These are phyloP conservation scores for Drosophila phalerata DNA, from an alignment of 2,888 invertebrate species.

Conservation along the genomic window DNA sequence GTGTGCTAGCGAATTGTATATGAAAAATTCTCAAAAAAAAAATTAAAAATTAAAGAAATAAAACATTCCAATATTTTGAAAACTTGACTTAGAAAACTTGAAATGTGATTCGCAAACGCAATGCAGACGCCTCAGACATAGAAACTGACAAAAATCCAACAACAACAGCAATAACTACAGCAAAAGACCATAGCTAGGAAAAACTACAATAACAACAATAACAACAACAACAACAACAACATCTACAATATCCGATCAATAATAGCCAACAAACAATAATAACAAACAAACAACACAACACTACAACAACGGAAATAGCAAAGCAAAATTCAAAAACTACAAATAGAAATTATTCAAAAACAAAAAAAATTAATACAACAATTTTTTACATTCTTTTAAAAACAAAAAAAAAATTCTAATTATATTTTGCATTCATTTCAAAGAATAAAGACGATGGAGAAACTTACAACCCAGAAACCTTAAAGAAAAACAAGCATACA, in stretches of 20 bases:
- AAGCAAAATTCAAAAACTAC: constrained; percentile 69
- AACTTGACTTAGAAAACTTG: constrained; percentile 32
- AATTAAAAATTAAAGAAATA: constrained; percentile 23
- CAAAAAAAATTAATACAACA: constrained; percentile 10
- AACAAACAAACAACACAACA: constrained; percentile 62
- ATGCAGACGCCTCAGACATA: constrained; percentile 55
- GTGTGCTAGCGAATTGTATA: constrained; percentile 38
- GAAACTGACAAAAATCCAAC: constrained; percentile 60
- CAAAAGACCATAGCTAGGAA: constrained; percentile 49
- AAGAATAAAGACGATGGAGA: constrained; percentile 45
- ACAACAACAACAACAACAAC: constrained; percentile 56
- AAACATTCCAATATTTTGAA: constrained; percentile 45
- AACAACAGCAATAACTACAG: constrained; percentile 60
- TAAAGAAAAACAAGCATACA: constrained; percentile 65
- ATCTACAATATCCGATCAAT: constrained; percentile 78
- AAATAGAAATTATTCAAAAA: constrained; percentile 49
- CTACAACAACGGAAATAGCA: constrained; percentile 55
- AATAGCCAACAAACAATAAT: constrained; percentile 72
- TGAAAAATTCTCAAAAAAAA: constrained; percentile 8
- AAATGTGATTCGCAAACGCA: constrained; percentile 46
- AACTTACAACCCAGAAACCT: constrained; percentile 57
- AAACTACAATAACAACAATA: constrained; percentile 51
- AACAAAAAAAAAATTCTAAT: constrained; percentile 10
- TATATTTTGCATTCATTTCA: constrained; percentile 30
- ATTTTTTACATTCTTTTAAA: constrained; percentile 31